Evolutionary conservation across 35 echinoderm and acorn worm genomes (phyloP).

Genomic region (Heliocidaris tuberculata): DNA sequence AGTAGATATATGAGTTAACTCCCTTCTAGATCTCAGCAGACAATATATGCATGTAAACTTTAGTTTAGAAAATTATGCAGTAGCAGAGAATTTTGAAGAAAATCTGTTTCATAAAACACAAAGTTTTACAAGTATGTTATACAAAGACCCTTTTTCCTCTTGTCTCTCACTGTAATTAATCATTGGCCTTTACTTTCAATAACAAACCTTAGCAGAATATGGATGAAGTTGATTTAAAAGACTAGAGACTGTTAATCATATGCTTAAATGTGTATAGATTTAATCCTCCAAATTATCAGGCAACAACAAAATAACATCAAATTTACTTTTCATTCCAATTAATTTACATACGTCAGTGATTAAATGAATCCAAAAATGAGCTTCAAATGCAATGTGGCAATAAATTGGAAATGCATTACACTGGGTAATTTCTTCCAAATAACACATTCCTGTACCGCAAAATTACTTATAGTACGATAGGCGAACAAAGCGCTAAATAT

Average conservation of each 20-base stretch:
- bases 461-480: neutral
- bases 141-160: no score
- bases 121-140: no score
- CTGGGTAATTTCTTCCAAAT: neutral
- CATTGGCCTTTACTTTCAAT: neutral
- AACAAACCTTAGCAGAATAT: neutral
- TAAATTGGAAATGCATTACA: neutral
- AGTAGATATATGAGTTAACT: no score
- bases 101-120: no score
- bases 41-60: neutral
- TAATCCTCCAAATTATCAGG: neutral
- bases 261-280: neutral
- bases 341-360: no score
- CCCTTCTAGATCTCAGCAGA: no score
- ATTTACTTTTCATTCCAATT: no score
- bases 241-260: neutral
- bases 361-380: no score
- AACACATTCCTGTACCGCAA: neutral
- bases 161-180: neutral
- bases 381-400: no score
- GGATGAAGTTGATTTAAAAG: neutral
- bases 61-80: neutral
- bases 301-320: neutral
- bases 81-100: no score
- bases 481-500: neutral